Percentiles rank a stretch among this genome's conserved stretches.
phyloP scores from a whole-genome alignment of 2,113 vertebrate genomes.

The Dendropsophus ebraccatus region DNA sequence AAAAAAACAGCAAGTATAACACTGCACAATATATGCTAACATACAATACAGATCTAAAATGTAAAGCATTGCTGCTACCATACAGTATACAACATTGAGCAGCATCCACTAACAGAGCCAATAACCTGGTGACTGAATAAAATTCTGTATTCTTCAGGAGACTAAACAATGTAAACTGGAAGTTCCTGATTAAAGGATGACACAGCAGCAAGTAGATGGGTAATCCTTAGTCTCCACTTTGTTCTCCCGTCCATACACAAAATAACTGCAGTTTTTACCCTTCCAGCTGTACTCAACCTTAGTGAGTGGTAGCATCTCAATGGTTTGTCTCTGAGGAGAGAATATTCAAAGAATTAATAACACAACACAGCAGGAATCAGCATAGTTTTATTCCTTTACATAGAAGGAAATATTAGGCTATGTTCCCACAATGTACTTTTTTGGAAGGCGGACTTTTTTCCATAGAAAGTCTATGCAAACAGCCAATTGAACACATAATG shows the following conservation, averaged over 20 bases:
- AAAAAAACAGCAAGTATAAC: not conserved
- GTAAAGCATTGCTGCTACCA: not conserved
- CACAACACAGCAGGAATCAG: not conserved
- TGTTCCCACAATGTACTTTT: no score
- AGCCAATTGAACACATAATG: no score
- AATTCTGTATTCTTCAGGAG: not conserved
- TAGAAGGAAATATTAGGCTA: not conserved
- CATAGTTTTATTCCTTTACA: not conserved
- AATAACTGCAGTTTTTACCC: constrained; percentile 73
- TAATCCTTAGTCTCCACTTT: constrained; percentile 74
- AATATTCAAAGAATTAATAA: not conserved
- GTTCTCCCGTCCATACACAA: constrained; percentile 78
- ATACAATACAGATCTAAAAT: not conserved
- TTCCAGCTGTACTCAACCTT: constrained; percentile 72
- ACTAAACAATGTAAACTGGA: not conserved
- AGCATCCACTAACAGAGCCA: not conserved
- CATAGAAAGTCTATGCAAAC: no score
- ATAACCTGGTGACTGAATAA: not conserved
- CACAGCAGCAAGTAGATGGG: constrained; percentile 63
- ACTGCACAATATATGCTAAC: not conserved
- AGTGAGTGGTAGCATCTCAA: constrained; percentile 77
- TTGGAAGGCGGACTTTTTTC: no score
- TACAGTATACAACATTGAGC: not conserved
- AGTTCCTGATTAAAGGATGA: not conserved
- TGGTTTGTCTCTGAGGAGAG: constrained; percentile 73